Evolutionary conservation across 2,797 vertebrate species (phyloP), one percentile per base, ranked within the genome.

Genomic region (Malurus splendens): DNA sequence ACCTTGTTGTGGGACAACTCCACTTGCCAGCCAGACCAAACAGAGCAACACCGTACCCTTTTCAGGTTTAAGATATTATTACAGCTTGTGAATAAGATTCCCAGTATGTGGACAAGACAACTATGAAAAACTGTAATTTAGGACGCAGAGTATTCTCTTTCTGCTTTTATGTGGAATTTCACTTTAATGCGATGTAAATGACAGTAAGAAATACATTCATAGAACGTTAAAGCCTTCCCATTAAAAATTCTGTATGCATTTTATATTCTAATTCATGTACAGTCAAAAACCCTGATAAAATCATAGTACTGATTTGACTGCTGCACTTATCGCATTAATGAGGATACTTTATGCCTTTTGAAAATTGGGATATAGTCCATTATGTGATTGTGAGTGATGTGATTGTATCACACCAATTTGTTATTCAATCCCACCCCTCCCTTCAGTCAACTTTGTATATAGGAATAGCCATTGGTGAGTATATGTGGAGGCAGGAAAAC

Each of bases 331-430:
- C 95, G 96, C 97, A 97, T 97, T 97, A 97, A 97, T 97, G 97
- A 97, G 97, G 97, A 97, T 97, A 97, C 96, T 97, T 97, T 97
- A 97, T 97, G 97, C 97, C 97, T 97, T 97, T 97, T 97, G 97
- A 97, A 97, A 97, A 97, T 96, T 97, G 97, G 97, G 96, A 96
- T 97, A 96, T 96, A 95, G 95, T 96, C 97, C 96, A 97, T 97
- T 97, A 97, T 97, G 96, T 96, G 97, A 97, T 97, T 97, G 96
- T 97, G 97, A 97, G 97, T 95, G 96, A 97, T 97, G 96, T 96
- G 97, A 97, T 97, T 97, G 95, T 97, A 97, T 97, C 97, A 84
- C 94, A 93, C 94, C 96, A 93, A 96, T 97, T 97, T 96, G 97
- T 97, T 97, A 97, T 97, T 97, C 97, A 97, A 95, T 92, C 96